phyloP scores from a whole-genome alignment of 64 coral and sea anemone species.

The Hydrozoanthus tunicans region DNA sequence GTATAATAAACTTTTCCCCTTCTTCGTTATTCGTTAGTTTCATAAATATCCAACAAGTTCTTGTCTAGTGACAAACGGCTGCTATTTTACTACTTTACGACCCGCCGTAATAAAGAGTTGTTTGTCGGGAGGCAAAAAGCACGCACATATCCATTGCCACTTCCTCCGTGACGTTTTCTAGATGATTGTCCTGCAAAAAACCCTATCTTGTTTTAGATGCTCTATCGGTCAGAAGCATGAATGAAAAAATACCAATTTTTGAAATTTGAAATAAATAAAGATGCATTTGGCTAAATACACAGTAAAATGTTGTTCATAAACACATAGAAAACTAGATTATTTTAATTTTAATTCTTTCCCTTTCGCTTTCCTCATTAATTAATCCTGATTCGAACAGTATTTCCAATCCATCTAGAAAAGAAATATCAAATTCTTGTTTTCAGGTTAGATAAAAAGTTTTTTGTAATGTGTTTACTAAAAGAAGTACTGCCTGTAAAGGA shows the following conservation, averaged over 20 bases:
- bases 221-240: not conserved
- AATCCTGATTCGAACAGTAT: too few relatives aligned
- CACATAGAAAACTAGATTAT: too few relatives aligned
- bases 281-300: too few relatives aligned
- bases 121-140: constrained; percentile 14
- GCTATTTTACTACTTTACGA: not conserved
- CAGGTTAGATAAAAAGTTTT: not conserved
- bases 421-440: not conserved
- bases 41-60: not conserved
- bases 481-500: not conserved
- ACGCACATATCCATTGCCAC: not conserved
- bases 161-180: not conserved
- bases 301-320: too few relatives aligned
- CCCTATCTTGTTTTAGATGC: not conserved
- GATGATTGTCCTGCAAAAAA: not conserved
- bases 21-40: not conserved
- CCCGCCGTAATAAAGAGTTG: not conserved
- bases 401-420: not conserved
- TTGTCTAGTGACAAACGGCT: not conserved
- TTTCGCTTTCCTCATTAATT: too few relatives aligned
- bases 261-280: too few relatives aligned
- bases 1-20: not conserved
- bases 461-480: not conserved
- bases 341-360: too few relatives aligned
- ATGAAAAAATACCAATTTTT: too few relatives aligned